Base-by-base conservation (phyloP, 2,113 vertebrate genomes). In the Capreolus pygargus region DNA sequence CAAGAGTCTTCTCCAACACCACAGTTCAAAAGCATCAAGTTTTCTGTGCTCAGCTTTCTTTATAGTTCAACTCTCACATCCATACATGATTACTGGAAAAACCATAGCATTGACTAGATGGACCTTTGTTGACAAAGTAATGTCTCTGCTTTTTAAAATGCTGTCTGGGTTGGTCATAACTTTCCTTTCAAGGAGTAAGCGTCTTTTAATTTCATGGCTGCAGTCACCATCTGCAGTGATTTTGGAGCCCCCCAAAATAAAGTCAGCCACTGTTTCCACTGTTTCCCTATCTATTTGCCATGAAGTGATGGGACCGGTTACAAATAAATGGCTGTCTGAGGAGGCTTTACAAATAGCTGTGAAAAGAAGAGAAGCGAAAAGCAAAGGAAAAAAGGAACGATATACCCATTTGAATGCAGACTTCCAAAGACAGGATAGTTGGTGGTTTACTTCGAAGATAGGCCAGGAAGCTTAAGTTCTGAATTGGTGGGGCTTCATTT, bases 401-500 rank as follows among this genome's bases (percentile, higher is more conserved):
- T 39, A 74, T 6, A 39, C 67, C 21, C 36, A 39, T 13, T 74
- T 74, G 36, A 74, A 39, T 25, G 36, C 28, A 88, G 61, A 67
- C 30, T 89, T 91, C 3, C 61, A 92, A 85, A 86, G 21, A 61
- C 85, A 97, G 43, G 8, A 52, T 96, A 55, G 25, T 89, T 96
- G 78, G 28, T n/a, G 13, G 5, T 33, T 16, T 94, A 52, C 96
- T 97, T 96, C 25, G 86, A 3, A 95, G 78, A 45, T 74, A 91
- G 58, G 6, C 23, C 57, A 92, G 58, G 61, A 89, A 54, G 91
- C 16, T 90, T 5, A 61, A 61, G 15, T 79, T 95, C 54, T 89
- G 57, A 94, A 61, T 90, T 94, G 27, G 36, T 91, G 45, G 93
- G 27, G 36, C 17, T 92, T 96, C 27, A 43, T 93, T 74, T 96